Evolutionary conservation across 2,113 vertebrate genomes (phyloP).

Genomic region (Silurus glanis): DNA sequence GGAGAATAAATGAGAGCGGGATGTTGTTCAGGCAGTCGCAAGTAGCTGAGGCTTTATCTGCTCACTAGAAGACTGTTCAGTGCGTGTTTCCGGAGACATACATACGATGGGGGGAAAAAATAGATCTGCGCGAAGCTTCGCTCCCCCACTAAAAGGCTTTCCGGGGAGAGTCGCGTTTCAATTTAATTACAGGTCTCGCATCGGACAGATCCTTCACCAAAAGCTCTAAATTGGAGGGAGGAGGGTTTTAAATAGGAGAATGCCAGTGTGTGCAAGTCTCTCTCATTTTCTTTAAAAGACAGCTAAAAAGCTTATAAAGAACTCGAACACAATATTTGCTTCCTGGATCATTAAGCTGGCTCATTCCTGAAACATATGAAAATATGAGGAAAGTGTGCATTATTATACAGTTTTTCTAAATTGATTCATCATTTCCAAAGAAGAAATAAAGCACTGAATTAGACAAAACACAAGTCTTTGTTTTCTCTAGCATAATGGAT

Average conservation of each 20-base stretch:
- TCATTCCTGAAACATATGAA: neutral
- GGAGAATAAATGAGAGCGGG: constrained; percentile 33
- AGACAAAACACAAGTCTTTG: neutral
- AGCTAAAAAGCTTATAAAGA: neutral
- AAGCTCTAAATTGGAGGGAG: constrained; percentile 72
- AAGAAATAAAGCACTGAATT: neutral
- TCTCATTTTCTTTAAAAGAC: constrained; percentile 18
- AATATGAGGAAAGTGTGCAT: neutral
- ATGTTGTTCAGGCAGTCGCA: constrained; percentile 30
- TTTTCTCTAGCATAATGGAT: neutral
- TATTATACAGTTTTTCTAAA: neutral
- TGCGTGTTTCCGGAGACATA: constrained; percentile 16
- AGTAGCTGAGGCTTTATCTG: constrained; percentile 33
- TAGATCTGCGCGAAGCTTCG: constrained; percentile 35
- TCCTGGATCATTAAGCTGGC: neutral
- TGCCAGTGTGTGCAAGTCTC: constrained; percentile 57
- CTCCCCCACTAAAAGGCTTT: constrained; percentile 54
- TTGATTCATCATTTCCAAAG: neutral
- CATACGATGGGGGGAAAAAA: constrained; percentile 11
- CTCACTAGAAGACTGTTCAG: constrained; percentile 27
- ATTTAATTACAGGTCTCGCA: constrained; percentile 75
- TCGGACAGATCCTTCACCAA: constrained; percentile 72
- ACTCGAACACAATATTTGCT: neutral
- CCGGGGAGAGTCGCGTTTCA: constrained; percentile 61
- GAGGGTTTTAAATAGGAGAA: constrained; percentile 49